A percentile compares a stretch with the other conserved stretches of the same genome.
These are phyloP conservation scores for Criorhina ranunculi DNA, from an alignment of 2,888 invertebrate species.

Conservation along the genomic window DNA sequence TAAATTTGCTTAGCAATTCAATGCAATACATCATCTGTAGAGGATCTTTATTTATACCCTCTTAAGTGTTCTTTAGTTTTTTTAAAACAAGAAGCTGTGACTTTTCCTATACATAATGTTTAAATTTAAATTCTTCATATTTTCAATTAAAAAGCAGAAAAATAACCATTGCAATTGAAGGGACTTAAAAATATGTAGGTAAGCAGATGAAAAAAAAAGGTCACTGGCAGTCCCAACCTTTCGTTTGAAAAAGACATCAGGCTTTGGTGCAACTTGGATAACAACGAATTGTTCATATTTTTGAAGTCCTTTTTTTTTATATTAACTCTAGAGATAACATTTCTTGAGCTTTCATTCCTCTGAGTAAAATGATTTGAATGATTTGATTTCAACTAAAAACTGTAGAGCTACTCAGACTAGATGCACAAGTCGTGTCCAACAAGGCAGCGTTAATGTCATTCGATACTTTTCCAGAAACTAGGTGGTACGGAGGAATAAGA, in stretches of 20 bases:
- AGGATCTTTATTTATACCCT: conserved; percentile 52
- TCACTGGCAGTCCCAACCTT: no score
- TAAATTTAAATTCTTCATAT: conserved; percentile 19
- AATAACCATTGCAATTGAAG: neutral
- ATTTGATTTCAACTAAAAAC: no score
- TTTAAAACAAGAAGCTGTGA: conserved; percentile 58
- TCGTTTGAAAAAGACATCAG: neutral
- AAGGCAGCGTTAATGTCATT: no score
- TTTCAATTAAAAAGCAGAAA: conserved; percentile 1
- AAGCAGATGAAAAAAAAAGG: no score
- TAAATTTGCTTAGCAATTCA: conserved; percentile 56
- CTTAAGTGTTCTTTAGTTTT: conserved; percentile 49
- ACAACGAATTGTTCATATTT: conserved; percentile 44
- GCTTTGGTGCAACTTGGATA: neutral
- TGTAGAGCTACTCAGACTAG: no score
- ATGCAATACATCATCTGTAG: conserved; percentile 55
- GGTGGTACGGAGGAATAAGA: no score
- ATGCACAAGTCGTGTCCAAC: no score
- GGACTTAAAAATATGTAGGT: neutral
- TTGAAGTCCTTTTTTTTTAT: neutral
- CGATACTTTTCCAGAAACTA: no score
- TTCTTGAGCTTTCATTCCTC: neutral
- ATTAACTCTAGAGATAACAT: conserved; percentile 1
- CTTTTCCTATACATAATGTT: conserved; percentile 49
- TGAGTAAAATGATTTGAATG: neutral